A percentile compares a stretch with the other conserved stretches of the same genome.
Evolutionary conservation across 1,140 invertebrate genomes (phyloP).

Genomic region (Tribolium castaneum): DNA sequence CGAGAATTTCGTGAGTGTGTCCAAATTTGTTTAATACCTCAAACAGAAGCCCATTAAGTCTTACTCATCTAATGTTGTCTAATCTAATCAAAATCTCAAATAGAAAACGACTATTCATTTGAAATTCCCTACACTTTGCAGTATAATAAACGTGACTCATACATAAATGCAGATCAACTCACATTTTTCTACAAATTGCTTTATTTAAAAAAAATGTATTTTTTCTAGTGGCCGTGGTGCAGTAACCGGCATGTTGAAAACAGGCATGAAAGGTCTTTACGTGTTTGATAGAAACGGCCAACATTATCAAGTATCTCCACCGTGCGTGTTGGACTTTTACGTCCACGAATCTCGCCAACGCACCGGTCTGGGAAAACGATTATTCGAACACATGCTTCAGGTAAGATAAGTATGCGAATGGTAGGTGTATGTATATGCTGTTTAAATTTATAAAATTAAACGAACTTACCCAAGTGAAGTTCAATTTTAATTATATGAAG

Average conservation of each 20-base stretch:
- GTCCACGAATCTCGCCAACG: conserved; percentile 83
- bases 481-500: too few species aligned
- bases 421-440: not conserved
- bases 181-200: too few species aligned
- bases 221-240: conserved; percentile 70
- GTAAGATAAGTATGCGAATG: conserved; percentile 57
- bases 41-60: not conserved
- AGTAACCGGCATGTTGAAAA: conserved; percentile 85
- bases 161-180: too few species aligned
- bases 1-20: too few species aligned
- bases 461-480: too few species aligned
- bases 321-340: conserved; percentile 90
- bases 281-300: conserved; percentile 78
- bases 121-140: too few species aligned
- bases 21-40: too few species aligned
- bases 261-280: conserved; percentile 86
- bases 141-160: too few species aligned
- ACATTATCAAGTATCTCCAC: conserved; percentile 78
- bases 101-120: too few species aligned
- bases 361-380: conserved; percentile 77
- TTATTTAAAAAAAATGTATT: conserved; percentile 16
- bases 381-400: conserved; percentile 85
- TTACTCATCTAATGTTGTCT: not conserved
- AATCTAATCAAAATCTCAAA: not conserved
- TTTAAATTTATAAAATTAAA: too few species aligned